Evolutionary conservation across 2,113 vertebrate species (phyloP).

Genomic region (Cyanoderma ruficeps): DNA sequence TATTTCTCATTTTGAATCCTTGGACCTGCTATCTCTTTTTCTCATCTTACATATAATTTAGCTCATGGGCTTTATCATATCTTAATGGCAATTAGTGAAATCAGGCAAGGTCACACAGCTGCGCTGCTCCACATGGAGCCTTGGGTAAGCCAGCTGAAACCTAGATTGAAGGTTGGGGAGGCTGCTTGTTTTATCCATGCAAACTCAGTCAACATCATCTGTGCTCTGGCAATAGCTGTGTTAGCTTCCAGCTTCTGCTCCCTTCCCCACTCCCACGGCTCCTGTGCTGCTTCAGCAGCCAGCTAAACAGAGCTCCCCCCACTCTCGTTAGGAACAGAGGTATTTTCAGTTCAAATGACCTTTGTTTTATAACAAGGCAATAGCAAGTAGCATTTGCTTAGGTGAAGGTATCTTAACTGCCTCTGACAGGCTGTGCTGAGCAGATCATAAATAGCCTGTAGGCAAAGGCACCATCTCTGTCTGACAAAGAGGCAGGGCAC

Average conservation of each 20-base stretch:
- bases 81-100: not conserved
- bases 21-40: not conserved
- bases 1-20: not conserved
- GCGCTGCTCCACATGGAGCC: not conserved
- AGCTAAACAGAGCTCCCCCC: not conserved
- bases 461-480: not conserved
- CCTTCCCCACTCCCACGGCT: not conserved
- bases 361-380: conserved; percentile 19
- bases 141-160: not conserved
- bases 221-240: not conserved
- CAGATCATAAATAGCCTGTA: conserved; percentile 6
- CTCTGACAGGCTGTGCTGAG: conserved; percentile 28
- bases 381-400: not conserved
- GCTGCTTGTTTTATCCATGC: not conserved
- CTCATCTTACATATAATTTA: not conserved
- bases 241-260: not conserved
- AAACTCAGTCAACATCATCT: not conserved
- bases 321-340: not conserved
- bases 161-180: not conserved
- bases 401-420: conserved; percentile 29
- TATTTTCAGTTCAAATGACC: conserved; percentile 25
- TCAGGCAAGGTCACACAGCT: not conserved
- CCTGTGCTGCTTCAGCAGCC: not conserved
- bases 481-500: not conserved
- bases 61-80: not conserved